phyloP scores from a whole-genome alignment of 2,888 invertebrate genomes.

The Unio pictorum region DNA sequence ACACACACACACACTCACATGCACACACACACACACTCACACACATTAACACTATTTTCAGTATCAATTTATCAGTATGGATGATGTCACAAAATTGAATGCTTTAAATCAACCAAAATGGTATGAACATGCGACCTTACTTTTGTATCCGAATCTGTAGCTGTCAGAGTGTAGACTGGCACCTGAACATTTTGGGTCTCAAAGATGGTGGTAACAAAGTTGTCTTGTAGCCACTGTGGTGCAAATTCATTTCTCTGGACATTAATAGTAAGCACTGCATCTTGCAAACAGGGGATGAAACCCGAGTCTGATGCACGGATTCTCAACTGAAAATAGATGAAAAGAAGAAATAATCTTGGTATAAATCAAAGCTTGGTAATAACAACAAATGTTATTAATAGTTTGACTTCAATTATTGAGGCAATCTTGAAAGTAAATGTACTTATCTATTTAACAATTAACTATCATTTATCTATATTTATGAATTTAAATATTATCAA shows the following conservation, averaged over 20 bases:
- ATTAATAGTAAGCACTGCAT: constrained; percentile 42
- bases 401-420: too few relatives aligned
- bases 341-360: background rate
- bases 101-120: background rate
- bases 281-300: constrained; percentile 40
- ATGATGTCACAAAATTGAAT: too few relatives aligned
- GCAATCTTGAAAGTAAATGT: too few relatives aligned
- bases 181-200: constrained; percentile 49
- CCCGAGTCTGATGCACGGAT: constrained; percentile 56
- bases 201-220: constrained; percentile 46
- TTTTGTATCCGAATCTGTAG: constrained; percentile 46
- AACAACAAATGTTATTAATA: too few relatives aligned
- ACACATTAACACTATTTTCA: too few relatives aligned
- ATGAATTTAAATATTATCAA: background rate
- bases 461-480: background rate
- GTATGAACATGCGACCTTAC: constrained; percentile 22
- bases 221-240: constrained; percentile 40
- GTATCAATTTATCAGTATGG: too few relatives aligned
- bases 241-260: constrained; percentile 56
- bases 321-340: constrained; percentile 44
- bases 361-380: too few relatives aligned
- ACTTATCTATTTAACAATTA: background rate
- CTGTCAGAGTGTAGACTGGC: constrained; percentile 47
- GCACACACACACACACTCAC: too few relatives aligned
- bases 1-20: too few relatives aligned